Evolutionary conservation across 2,113 vertebrate genomes (phyloP), one percentile per base, ranked within the genome.

Genomic region (Mustela lutreola): DNA sequence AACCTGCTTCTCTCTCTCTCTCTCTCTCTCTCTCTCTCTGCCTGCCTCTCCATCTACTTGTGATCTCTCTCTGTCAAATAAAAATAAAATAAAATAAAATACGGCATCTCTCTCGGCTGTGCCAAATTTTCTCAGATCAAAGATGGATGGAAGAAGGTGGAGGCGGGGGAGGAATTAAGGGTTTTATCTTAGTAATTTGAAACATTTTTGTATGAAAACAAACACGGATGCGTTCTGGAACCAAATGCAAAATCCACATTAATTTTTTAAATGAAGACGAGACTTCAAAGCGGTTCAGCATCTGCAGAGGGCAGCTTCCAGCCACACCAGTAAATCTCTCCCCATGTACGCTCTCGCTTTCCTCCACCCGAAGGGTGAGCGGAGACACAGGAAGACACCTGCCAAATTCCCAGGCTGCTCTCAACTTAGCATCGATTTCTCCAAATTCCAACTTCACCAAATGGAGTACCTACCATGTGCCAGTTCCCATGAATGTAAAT

Each of bases 191-290:
- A 92, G 86, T 76, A 80, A 89, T 65, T 63, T 88, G 58, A 96
- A 89, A 85, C 73, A 75, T 45, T 95, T 97, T 83, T 96, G 62
- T 75, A 65, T 65, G 58, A 96, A 97, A 95, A 93, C 86, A 93
- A 87, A 94, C 39, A 76, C 1, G 11, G 48, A 87, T 33, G 33
- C 26, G 11, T 76, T 88, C 62, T 24, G 12, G 39, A 86, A 42
- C 56, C 28, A 12, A 89, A 95, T 78, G n/a, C 4, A 90, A 85
- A 93, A 82, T 82, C 26, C n/a, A 89, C 48, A 42, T 91, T 65
- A 94, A 92, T 81, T 86, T 89, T 92, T 83, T 16, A 93, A 80
- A 42, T 70, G 28, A 76, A 94, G 95, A 42, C 58, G 58, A 87
- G 50, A 95, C 75, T 83, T 88, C 62, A 22, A 58, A 97, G 82